Evolutionary conservation across 1,140 invertebrate species (phyloP), one percentile per base, ranked within the genome.

Genomic region (Atopsyche davidsoni): DNA sequence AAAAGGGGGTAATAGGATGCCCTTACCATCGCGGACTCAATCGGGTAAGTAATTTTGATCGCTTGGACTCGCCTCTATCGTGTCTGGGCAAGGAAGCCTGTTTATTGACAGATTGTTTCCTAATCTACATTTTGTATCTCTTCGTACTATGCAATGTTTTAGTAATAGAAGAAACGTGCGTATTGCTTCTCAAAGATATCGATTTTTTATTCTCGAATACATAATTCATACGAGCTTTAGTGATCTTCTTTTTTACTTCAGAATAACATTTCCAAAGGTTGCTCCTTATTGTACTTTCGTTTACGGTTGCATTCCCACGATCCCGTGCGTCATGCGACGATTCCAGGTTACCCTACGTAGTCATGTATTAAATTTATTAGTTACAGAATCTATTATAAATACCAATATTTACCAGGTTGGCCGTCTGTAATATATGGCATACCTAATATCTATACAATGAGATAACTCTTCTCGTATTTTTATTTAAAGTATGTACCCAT

Each of bases 1-100:
- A 76, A 89, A 89, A 85, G 85, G 83, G 67, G 84, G 81, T 75
- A 80, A 86, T 63, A 86, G 88, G 68, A 85, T 57, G 36, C 55
- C 55, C 32, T 38, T 57, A 23, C 55, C 55, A 41, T 45, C 50
- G 31, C 34, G 55, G 34, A 49, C 55, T 1, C 55, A 57, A 43
- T 53, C 50, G 31, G 55, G 55, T 53, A 43, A 51, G 48, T 44
- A 36, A 39, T 45, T 51, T 23, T 25, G 18, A 7, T 13, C n/a
- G 41, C 31, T 44, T 51, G 48, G 48, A 44, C 48, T 51, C 48
- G 48, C 42, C 48, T 51, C 48, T 43, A 16, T 35, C 47, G 25
- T 42, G 48, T 51, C 48, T 45, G 48, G 47, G 24, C 18, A 10
- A 24, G 23, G 47, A 43, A 50, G 47, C 47, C 46, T 49, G 40